A percentile compares a stretch with the other conserved stretches of the same genome.
Evolutionary conservation across 2,113 vertebrate species (phyloP).

Genomic region (mouse (Mus musculus)): DNA sequence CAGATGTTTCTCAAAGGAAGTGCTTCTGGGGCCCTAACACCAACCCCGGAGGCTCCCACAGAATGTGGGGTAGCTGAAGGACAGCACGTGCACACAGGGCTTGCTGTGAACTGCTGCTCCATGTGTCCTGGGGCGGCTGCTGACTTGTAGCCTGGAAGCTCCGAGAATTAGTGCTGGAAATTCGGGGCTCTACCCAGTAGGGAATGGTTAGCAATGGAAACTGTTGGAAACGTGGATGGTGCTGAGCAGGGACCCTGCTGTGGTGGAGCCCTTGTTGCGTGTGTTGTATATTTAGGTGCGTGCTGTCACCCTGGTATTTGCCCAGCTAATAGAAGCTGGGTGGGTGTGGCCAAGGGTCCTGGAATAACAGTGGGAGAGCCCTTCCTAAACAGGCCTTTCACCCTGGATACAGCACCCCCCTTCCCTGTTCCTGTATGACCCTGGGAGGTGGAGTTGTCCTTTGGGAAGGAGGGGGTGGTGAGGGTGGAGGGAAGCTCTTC

Average conservation of each 20-base stretch:
- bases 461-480: neutral
- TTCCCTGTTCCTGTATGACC: neutral
- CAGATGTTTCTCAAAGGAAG: neutral
- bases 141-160: neutral
- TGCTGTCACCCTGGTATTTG: neutral
- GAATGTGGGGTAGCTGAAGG: neutral
- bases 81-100: neutral
- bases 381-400: neutral
- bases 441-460: neutral
- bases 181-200: neutral
- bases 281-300: neutral
- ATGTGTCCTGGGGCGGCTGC: neutral
- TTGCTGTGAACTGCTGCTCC: neutral
- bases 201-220: neutral
- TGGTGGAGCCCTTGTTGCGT: neutral
- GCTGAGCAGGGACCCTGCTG: neutral
- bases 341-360: neutral
- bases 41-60: too few species aligned
- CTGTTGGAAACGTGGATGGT: neutral
- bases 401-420: neutral
- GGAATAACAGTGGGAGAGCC: neutral
- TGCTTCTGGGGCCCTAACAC: neutral
- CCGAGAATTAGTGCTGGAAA: neutral
- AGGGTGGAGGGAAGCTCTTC: neutral
- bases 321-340: neutral